Base-by-base conservation (phyloP, 2,113 vertebrate species). In the Ctenomys sociabilis region DNA sequence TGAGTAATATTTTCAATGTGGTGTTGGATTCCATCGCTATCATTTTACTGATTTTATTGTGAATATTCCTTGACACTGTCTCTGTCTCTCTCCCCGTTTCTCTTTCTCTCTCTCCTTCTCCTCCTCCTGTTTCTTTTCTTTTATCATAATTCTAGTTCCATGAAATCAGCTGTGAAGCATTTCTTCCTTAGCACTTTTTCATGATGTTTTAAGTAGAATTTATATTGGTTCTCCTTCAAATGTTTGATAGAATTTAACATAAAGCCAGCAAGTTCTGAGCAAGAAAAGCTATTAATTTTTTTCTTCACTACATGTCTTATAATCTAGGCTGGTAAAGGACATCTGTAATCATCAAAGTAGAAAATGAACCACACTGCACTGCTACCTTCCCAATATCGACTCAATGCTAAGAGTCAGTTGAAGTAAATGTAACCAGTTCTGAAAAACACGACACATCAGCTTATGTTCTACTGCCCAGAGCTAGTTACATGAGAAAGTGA, bases 371-470 rank as follows among this genome's bases (percentile, higher is more conserved):
- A 1, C 26, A 19, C 21, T 13, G 24, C 4, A 54, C 10, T 16
- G 77, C 40, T 63, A 4, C 7, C 12, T 10, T 54, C 19, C 54
- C 10, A 30, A 30, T 35, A 17, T 7, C 24, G 28, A 54, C 8
- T 43, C 14, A 6, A 12, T 30, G 54, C 12, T 0, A 28, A 12
- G 10, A 37, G 37, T 11, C 24, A 63, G 52, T 0, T 30, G 35
- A 80, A 73, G 52, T 4, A 3, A 35, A 0, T 30, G 22, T 35
- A 5, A 16, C 10, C 24, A 14, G 13, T 17, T 90, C 37, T 84
- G 66, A 73, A 83, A 87, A 8, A 64, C 7, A 10, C 5, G 35
- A 8, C 7, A 78, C 22, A 30, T 80, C 63, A 89, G 37, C 21
- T 68, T 77, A 72, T 3, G 52, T 59, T 52, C 52, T 21, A 32